A percentile compares a stretch with the other conserved stretches of the same genome.
Evolutionary conservation across 2,888 invertebrate genomes (phyloP).

Genomic region (Ptycholaimellus sp.): DNA sequence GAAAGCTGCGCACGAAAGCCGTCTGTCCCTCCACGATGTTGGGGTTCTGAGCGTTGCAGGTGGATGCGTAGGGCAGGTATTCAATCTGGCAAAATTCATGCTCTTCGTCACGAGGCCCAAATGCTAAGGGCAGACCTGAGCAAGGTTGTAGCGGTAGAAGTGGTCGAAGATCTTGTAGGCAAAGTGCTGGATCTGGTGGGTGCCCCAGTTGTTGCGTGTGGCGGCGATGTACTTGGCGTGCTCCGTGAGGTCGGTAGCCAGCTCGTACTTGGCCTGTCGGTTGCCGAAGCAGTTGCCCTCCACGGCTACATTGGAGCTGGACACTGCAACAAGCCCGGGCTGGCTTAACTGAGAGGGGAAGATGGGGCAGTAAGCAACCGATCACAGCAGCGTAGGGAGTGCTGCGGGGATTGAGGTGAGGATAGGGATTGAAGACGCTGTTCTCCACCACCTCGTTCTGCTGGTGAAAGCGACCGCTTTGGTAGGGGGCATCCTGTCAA

Average conservation of each 20-base stretch:
- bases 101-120: too few species aligned
- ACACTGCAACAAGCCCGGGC: neutral
- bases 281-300: slow-evolving; percentile 61
- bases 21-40: slow-evolving; percentile 43
- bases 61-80: slow-evolving; percentile 66
- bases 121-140: too few species aligned
- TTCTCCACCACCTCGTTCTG: slow-evolving; percentile 39
- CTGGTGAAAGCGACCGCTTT: slow-evolving; percentile 18
- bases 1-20: too few species aligned
- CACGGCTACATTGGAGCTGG: slow-evolving; percentile 54
- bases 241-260: slow-evolving; percentile 82
- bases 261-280: slow-evolving; percentile 65
- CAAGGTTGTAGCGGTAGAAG: slow-evolving; percentile 61
- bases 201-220: slow-evolving; percentile 72
- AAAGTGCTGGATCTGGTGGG: slow-evolving; percentile 14
- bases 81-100: too few species aligned
- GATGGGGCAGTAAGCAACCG: slow-evolving; percentile 28
- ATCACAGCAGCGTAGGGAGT: slow-evolving; percentile 75
- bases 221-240: slow-evolving; percentile 80
- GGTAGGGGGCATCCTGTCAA: slow-evolving; percentile 35
- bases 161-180: slow-evolving; percentile 31
- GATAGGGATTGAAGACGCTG: slow-evolving; percentile 57
- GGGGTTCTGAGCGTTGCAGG: slow-evolving; percentile 65
- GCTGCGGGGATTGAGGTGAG: slow-evolving; percentile 57
- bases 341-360: neutral